Base-by-base conservation (phyloP, 2,888 invertebrate species). In the Macrosiphum euphorbiae region DNA sequence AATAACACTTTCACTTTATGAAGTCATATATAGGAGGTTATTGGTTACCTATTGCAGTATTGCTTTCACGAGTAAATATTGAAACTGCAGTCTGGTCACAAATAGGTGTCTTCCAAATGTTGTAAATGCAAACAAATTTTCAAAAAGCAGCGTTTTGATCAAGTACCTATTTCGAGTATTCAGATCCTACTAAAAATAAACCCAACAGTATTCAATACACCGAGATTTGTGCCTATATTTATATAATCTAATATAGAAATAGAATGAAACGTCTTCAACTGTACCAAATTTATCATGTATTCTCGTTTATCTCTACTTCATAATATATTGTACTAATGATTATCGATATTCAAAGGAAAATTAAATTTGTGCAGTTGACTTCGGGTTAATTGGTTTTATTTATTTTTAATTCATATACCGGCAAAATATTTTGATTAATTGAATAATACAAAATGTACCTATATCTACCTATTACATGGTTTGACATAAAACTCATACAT, bases 1-100 rank as follows among this genome's bases (percentile, higher is more conserved):
- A 3, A 55, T 88, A 55, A 28, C 52, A 50, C 88, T 88, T 92
- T 92, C 88, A 55, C 92, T 88, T 88, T 55, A 55, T 88, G 24
- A 52, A 52, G 3, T 41, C 90, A 13, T 78, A 78, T 78, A 35
- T 78, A 78, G 16, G 78, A 78, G 78, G 35, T 78, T 85, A 28
- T 44, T 44, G 85, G 44, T 41, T 85, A 20, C 20, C 55, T 20
- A 86, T 41, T 86, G 86, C 86, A 41, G 47, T 86, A 47, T 86
- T 44, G 41, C 86, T 41, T 78, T 78, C 78, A 78, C 78, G 78
- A 2, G 35, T 35, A 35, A 78, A 78, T 78, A 20, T 41, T 78
- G 35, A 78, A 78, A 78, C 78, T 20, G 78, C 78, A 8, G 78
- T 55, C 13, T 8, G 20, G 35, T 78, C 78, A 3, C 5, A 86